These are phyloP conservation scores for Gambelia wislizenii DNA, from an alignment of 2,797 vertebrate species.

Conservation along the genomic window DNA sequence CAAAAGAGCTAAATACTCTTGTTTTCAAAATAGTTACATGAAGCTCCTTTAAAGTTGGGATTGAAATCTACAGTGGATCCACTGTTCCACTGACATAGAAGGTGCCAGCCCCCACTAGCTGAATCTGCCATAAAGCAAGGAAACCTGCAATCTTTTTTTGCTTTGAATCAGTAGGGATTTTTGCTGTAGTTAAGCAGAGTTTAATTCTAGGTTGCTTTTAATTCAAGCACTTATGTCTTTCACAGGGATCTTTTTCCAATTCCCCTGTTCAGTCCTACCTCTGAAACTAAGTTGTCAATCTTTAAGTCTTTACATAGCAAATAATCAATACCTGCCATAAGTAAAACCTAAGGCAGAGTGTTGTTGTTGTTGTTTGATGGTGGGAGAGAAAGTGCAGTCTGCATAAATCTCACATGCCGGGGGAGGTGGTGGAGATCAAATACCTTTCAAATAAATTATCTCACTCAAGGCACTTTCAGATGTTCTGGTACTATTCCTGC, in stretches of 20 bases:
- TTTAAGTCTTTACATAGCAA: conserved; percentile 58
- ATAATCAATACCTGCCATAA: conserved; percentile 64
- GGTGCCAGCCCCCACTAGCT: not conserved
- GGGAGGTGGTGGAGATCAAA: not conserved
- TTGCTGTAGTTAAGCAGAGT: not conserved
- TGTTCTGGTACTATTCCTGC: not conserved
- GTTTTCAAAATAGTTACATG: too few species aligned
- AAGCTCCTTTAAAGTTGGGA: too few species aligned
- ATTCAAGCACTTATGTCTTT: conserved; percentile 12
- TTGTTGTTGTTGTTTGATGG: conserved; percentile 58
- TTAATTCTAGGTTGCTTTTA: conserved; percentile 38
- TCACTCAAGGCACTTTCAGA: not conserved
- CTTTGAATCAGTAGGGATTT: not conserved
- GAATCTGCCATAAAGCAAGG: not conserved
- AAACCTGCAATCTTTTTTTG: conserved; percentile 7
- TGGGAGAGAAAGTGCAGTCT: conserved; percentile 36
- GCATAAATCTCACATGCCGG: conserved; percentile 23
- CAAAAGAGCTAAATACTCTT: too few species aligned
- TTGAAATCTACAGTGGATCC: too few species aligned
- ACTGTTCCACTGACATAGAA: too few species aligned
- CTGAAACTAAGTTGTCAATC: conserved; percentile 52
- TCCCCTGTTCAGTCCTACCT: conserved; percentile 42
- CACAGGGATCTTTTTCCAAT: conserved; percentile 4
- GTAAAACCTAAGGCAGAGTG: conserved; percentile 25
- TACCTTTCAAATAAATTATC: conserved; percentile 34